These are phyloP conservation scores for Psilopogon haemacephalus DNA, from an alignment of 2,113 vertebrate species.

Conservation along the genomic window DNA sequence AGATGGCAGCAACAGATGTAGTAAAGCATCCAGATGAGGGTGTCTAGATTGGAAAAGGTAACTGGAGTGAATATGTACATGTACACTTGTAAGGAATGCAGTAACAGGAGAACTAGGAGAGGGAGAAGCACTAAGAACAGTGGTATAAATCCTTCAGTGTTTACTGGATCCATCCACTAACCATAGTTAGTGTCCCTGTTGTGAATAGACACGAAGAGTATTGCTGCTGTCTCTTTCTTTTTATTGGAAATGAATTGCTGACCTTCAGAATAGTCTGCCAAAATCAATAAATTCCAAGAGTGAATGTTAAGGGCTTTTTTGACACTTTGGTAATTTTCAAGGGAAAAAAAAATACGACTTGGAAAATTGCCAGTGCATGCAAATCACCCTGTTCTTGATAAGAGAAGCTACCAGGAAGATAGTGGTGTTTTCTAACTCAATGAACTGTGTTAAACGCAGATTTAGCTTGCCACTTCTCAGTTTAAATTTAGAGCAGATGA, in stretches of 20 bases:
- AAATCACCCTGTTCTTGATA: neutral
- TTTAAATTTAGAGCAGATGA: neutral
- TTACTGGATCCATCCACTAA: neutral
- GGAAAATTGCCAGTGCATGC: neutral
- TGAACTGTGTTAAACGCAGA: neutral
- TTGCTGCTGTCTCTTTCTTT: neutral
- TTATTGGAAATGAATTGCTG: neutral
- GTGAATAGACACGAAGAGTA: neutral
- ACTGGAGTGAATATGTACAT: neutral
- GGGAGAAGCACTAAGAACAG: neutral
- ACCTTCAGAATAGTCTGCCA: neutral
- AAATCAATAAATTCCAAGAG: neutral
- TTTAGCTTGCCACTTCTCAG: neutral
- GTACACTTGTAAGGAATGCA: neutral
- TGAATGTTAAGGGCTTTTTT: accelerated
- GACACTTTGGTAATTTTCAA: neutral
- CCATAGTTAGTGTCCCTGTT: neutral
- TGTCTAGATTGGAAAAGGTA: neutral
- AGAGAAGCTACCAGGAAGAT: neutral
- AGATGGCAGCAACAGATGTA: neutral
- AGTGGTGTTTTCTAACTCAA: neutral
- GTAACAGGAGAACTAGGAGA: neutral
- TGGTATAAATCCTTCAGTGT: neutral
- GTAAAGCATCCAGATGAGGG: neutral
- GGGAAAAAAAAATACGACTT: neutral